Percentiles rank a stretch among this genome's conserved stretches.
Evolutionary conservation across 2,113 vertebrate species (phyloP).

Genomic region (Oncorhynchus tshawytscha): DNA sequence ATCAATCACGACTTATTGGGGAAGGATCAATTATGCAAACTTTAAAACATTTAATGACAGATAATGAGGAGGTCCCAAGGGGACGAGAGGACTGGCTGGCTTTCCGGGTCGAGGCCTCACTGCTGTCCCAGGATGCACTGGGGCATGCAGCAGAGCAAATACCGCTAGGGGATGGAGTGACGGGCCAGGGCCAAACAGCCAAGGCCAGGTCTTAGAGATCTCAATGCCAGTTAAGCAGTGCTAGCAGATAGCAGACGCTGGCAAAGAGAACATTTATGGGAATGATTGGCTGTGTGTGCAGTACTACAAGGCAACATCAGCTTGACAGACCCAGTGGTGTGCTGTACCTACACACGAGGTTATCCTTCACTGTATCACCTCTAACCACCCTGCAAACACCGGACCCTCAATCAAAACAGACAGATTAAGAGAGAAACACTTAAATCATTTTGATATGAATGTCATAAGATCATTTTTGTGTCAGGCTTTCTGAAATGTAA

Average conservation of each 20-base stretch:
- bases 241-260: not conserved
- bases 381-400: not conserved
- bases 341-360: too few relatives aligned
- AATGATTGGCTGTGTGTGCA: not conserved
- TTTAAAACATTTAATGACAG: conserved; percentile 99
- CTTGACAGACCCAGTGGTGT: not conserved
- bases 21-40: conserved; percentile 99
- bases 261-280: not conserved
- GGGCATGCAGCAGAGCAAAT: conserved; percentile 31
- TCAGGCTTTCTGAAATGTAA: not conserved
- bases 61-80: conserved; percentile 91
- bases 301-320: not conserved
- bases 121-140: conserved; percentile 65
- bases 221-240: not conserved
- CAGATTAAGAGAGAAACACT: not conserved
- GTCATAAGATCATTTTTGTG: not conserved
- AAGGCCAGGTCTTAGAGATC: conserved; percentile 14
- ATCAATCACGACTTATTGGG: conserved; percentile 99
- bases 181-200: conserved; percentile 33
- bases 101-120: conserved; percentile 50
- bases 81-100: conserved; percentile 39
- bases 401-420: not conserved
- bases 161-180: not conserved
- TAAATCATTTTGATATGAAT: not conserved
- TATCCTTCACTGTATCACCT: not conserved